Conservation (phyloP, 2,888 invertebrate genomes). For the Xestia rhomboidea region DNA sequence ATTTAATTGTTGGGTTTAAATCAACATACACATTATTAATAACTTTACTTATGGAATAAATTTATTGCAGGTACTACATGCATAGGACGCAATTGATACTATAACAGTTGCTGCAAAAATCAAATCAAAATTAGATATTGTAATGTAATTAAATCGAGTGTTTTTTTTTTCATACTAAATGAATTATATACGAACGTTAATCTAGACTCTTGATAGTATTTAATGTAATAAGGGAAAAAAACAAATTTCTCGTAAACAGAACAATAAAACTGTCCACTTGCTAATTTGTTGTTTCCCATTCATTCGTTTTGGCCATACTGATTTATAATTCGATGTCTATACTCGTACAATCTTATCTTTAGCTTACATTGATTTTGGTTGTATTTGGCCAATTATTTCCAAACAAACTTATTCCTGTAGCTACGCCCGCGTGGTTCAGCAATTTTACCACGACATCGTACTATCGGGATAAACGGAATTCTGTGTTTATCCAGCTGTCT, state of each 20-base stretch:
- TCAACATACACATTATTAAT: background rate
- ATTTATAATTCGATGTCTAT: constrained; percentile 2
- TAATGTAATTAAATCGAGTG: background rate
- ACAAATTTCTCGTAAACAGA: constrained; percentile 35
- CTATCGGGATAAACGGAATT: too few species aligned
- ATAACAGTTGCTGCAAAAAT: too few species aligned
- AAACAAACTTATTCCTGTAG: background rate
- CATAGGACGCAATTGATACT: background rate
- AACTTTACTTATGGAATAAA: too few species aligned
- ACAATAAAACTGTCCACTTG: constrained; percentile 51
- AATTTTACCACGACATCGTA: too few species aligned
- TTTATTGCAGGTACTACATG: too few species aligned
- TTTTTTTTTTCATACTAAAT: too few species aligned
- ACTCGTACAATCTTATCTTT: background rate
- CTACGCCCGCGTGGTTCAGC: background rate
- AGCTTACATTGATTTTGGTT: background rate
- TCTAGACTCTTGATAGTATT: constrained; percentile 3
- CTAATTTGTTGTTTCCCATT: constrained; percentile 46
- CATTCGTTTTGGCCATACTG: constrained; percentile 28
- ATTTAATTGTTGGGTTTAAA: background rate
- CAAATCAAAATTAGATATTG: background rate
- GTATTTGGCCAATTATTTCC: background rate
- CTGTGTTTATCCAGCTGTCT: background rate
- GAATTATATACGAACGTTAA: background rate
- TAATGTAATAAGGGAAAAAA: constrained; percentile 9